Base-by-base conservation (phyloP, 2,888 invertebrate genomes). In the Leucania comma region DNA sequence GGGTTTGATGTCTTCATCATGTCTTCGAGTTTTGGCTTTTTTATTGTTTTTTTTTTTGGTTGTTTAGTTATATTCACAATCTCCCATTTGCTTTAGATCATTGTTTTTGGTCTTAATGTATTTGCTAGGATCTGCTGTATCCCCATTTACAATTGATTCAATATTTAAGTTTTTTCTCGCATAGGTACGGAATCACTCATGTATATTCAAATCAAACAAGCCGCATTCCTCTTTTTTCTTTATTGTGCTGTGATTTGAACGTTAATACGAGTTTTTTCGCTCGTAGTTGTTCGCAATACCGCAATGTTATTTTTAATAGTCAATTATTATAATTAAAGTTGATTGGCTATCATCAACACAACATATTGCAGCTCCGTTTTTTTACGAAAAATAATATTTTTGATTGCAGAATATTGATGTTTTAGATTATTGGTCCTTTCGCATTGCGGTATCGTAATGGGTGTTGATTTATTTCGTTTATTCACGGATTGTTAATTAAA, bases 291-390 rank as follows among this genome's bases (percentile, higher is more conserved):
- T 81, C 76, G 81, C 75, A 84, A 77, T 87, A 83, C 85, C 84
- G 85, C 83, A 84, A 86, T 87, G 85, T 78, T 81, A 86, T 86
- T 76, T 78, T 83, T 81, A 80, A 85, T 83, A 82, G 82, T 83
- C 88, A 89, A 89, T 89, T 89, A 89, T 88, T 87, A 82, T 86
- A 89, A 89, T 89, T 86, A 88, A 85, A 77, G 48, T 78, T 87
- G 86, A 89, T 89, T 84, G 88, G 73, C 82, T 75, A 83, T 83
- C 82, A 88, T 87, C 83, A 87, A 76, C 82, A 73, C 65, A 67
- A 71, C 62, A 66, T 78, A 84, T 86, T 87, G 86, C 88, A 86
- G 78, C 80, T 69, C 29, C 67, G 71, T 83, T 83, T 84, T 69
- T 84, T 60, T 35, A 48, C 22, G 24, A 67, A 64, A 78, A 72